phyloP scores from a whole-genome alignment of 2,888 invertebrate species.

The Orthosia incerta region DNA sequence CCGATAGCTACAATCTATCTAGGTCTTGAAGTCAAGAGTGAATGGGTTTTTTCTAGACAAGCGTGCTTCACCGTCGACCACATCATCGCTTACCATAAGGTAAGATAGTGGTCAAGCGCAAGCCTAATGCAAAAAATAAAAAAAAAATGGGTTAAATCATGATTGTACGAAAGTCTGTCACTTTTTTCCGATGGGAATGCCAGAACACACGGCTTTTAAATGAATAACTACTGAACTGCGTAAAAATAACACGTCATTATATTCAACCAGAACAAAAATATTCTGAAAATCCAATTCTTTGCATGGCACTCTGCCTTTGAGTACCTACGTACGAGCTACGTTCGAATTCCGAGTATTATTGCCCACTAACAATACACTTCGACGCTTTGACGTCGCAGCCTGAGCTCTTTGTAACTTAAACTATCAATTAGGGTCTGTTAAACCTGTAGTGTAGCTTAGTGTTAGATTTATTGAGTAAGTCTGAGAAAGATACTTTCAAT shows the following conservation, averaged over 20 bases:
- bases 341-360: conserved; percentile 45
- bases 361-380: conserved; percentile 47
- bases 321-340: background rate
- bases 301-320: conserved; percentile 39
- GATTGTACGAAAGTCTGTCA: too few relatives aligned
- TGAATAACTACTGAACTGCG: background rate
- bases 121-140: too few relatives aligned
- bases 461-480: background rate
- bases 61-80: too few relatives aligned
- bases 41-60: too few relatives aligned
- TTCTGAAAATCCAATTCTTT: conserved; percentile 12
- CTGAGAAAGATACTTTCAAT: background rate
- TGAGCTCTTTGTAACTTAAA: conserved; percentile 40
- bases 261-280: conserved; percentile 7
- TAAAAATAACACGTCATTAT: background rate
- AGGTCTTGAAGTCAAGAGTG: too few relatives aligned
- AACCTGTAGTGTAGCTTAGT: background rate
- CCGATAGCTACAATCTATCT: too few relatives aligned
- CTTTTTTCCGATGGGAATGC: too few relatives aligned
- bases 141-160: too few relatives aligned
- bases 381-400: conserved; percentile 39
- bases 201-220: background rate
- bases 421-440: conserved; percentile 42
- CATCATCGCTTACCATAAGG: too few relatives aligned
- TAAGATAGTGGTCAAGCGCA: too few relatives aligned